Evolutionary conservation across 2,797 vertebrate species (phyloP), one percentile per base, ranked within the genome.

Genomic region (Galagoides demidoff): DNA sequence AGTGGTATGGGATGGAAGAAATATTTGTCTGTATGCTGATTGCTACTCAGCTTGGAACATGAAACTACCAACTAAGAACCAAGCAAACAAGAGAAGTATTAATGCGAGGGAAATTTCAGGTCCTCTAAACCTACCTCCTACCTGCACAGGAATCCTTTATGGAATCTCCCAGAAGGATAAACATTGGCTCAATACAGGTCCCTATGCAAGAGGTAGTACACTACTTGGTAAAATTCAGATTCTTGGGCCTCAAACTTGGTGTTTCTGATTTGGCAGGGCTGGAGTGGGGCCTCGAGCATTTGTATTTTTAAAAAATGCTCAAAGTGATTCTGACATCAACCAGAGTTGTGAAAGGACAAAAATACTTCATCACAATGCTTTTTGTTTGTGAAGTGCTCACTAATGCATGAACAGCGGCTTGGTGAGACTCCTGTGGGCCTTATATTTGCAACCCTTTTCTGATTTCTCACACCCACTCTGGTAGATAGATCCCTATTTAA

Each of bases 321-420:
- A 12, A 52, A n/a, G 9, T 85, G 87, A 92, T 77, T 96, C 86
- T 95, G 90, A 88, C 64, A 57, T 95, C 94, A 89, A 57, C 59
- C 59, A 23, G 88, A 89, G 43, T 55, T 64, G 85, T 10, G 66
- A 92, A 81, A 93, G 57, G 78, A 97, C 73, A 92, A 95, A 96
- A 96, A 96, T 96, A 97, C 68, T 73, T 89, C 5, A 71, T 87
- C 23, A 84, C 52, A 71, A 66, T n/a, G 85, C 22, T 57, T 81
- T 95, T 89, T 97, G 97, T 98, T 97, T 97, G 88, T 96, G 93
- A 95, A 55, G 63, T 96, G 93, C 71, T 96, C 97, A 96, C 81
- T 92, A 70, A 90, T 88, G 96, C 92, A 2, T 98, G 95, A 97
- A 96, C 52, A 6, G 57, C 3, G 3, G 78, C 71, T 19, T 71